These are phyloP conservation scores for Sebastes cheni DNA, from an alignment of 2,797 vertebrate species.

Conservation along the genomic window DNA sequence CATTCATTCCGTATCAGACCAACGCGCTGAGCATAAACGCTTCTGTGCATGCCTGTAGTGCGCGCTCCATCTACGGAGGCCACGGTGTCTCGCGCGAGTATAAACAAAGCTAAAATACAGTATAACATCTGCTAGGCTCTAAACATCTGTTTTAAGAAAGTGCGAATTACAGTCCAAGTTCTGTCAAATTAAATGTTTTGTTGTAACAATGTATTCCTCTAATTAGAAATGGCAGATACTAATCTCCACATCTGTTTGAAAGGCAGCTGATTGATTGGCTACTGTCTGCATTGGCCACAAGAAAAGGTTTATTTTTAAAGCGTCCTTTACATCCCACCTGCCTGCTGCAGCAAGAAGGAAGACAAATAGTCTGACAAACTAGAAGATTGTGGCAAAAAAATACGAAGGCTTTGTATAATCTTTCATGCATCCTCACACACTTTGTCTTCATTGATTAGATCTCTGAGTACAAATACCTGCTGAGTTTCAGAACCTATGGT, in stretches of 20 bases:
- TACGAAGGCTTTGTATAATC: conserved; percentile 19
- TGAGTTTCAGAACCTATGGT: conserved; percentile 11
- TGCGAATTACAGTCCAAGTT: too few relatives aligned
- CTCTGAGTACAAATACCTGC: neutral
- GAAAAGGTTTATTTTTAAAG: conserved; percentile 2
- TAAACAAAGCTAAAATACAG: neutral
- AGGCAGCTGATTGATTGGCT: conserved; percentile 14
- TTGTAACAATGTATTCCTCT: neutral
- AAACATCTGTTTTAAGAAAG: neutral
- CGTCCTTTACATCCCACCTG: conserved; percentile 12
- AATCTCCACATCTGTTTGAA: conserved; percentile 24
- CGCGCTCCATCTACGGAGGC: too few relatives aligned
- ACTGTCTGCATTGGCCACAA: conserved; percentile 51
- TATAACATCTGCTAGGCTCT: neutral
- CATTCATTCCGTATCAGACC: too few relatives aligned
- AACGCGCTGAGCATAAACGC: too few relatives aligned
- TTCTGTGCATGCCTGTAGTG: too few relatives aligned
- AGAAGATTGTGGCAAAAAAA: conserved; percentile 3
- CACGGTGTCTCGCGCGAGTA: too few relatives aligned
- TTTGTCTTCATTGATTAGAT: conserved; percentile 25
- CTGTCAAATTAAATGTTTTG: neutral
- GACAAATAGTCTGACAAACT: neutral
- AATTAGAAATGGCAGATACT: conserved; percentile 4
- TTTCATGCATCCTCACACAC: conserved; percentile 26
- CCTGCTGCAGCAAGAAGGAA: conserved; percentile 6